phyloP scores from a whole-genome alignment of 1,140 invertebrate genomes.

The Drosophila albomicans region DNA sequence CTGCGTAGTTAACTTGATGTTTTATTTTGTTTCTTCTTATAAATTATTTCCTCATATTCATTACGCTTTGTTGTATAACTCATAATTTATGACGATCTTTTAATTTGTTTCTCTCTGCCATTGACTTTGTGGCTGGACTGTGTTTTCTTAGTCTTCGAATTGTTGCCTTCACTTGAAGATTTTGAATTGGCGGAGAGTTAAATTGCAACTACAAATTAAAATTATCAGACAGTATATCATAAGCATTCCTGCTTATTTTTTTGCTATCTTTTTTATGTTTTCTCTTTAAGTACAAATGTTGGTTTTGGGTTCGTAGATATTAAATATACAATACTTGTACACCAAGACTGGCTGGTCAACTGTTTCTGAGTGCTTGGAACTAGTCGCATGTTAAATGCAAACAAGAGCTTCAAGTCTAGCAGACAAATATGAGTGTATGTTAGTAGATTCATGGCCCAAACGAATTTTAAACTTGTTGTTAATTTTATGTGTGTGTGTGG shows the following conservation, averaged over 20 bases:
- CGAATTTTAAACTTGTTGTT: constrained; percentile 45
- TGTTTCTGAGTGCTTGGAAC: background rate
- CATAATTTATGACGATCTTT: constrained; percentile 36
- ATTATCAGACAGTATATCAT: constrained; percentile 45
- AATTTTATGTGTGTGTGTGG: constrained; percentile 24
- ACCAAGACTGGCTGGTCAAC: background rate
- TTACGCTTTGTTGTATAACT: background rate
- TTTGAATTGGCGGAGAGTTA: constrained; percentile 11
- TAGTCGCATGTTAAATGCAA: constrained; percentile 17
- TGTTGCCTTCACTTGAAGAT: background rate
- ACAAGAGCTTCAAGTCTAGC: constrained; percentile 25
- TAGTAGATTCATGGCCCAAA: constrained; percentile 41
- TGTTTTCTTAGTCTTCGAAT: background rate
- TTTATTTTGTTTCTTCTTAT: background rate
- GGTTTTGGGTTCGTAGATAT: constrained; percentile 24
- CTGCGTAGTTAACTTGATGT: too few relatives aligned
- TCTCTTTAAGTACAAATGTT: constrained; percentile 27
- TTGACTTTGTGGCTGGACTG: constrained; percentile 3
- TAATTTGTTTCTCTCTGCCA: constrained; percentile 2
- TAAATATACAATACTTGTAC: background rate
- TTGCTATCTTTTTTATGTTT: constrained; percentile 9
- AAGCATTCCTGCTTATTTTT: constrained; percentile 23
- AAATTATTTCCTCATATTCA: constrained; percentile 33
- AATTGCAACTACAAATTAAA: constrained; percentile 52
- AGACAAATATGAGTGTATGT: constrained; percentile 6